A percentile compares a stretch with the other conserved stretches of the same genome.
phyloP scores from a whole-genome alignment of 2,797 vertebrate genomes.

The Melanogrammus aeglefinus region DNA sequence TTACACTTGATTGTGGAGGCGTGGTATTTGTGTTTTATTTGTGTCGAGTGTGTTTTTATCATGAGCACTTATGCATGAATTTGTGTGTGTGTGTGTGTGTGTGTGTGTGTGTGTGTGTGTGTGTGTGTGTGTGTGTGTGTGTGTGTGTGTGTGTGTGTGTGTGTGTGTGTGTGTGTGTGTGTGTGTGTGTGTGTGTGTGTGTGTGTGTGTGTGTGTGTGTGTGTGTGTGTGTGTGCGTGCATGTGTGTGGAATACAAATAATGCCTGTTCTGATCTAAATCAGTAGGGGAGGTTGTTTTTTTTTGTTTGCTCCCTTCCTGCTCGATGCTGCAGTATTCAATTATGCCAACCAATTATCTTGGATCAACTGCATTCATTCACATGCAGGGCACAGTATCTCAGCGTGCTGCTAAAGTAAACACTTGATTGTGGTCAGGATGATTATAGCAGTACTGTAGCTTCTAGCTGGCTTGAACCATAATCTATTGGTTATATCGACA shows the following conservation, averaged over 20 bases:
- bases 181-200: too few species aligned
- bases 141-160: neutral
- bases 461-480: too few species aligned
- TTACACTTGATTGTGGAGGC: too few species aligned
- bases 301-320: neutral
- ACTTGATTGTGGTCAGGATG: too few species aligned
- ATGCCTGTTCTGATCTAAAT: neutral
- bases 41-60: too few species aligned
- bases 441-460: too few species aligned
- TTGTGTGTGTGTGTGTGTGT: too few species aligned
- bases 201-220: neutral
- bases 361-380: neutral
- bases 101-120: slow-evolving; percentile 1
- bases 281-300: neutral
- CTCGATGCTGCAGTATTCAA: neutral
- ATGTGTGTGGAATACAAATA: neutral
- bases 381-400: neutral
- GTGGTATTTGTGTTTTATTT: too few species aligned
- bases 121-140: neutral
- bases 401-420: too few species aligned
- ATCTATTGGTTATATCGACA: too few species aligned
- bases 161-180: too few species aligned
- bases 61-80: too few species aligned
- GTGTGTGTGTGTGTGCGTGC: neutral
- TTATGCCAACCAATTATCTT: neutral